Evolutionary conservation across 2,113 vertebrate species (phyloP).

Genomic region (Tricholaema leucomelas): DNA sequence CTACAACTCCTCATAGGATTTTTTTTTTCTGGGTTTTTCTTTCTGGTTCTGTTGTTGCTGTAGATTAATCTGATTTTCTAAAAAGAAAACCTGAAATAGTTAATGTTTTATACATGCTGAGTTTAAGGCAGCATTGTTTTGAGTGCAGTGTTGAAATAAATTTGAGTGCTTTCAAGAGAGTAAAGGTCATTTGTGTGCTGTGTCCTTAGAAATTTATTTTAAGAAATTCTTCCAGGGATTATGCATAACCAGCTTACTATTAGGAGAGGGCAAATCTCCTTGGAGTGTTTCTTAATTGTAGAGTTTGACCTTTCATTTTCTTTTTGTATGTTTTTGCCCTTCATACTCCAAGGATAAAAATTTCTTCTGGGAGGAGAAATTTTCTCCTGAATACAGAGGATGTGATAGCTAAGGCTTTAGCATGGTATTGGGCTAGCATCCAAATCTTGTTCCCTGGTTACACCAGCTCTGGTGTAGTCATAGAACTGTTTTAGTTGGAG

Average conservation of each 20-base stretch:
- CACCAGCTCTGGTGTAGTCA: neutral
- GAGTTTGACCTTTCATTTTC: neutral
- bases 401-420: neutral
- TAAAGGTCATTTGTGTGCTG: neutral
- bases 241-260: neutral
- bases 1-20: rapidly evolving
- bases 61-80: neutral
- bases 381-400: neutral
- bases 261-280: neutral
- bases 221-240: neutral
- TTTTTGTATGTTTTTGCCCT: neutral
- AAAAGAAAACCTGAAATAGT: neutral
- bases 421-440: neutral
- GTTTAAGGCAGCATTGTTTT: neutral
- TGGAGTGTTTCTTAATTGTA: neutral
- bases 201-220: neutral
- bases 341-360: neutral
- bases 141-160: neutral
- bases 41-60: neutral
- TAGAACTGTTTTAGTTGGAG: too few relatives aligned
- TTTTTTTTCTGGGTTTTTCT: neutral
- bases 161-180: neutral
- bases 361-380: neutral
- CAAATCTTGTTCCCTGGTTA: neutral
- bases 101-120: neutral